These are phyloP conservation scores for Sebastes miniatus DNA, from an alignment of 2,797 vertebrate genomes.

Conservation along the genomic window DNA sequence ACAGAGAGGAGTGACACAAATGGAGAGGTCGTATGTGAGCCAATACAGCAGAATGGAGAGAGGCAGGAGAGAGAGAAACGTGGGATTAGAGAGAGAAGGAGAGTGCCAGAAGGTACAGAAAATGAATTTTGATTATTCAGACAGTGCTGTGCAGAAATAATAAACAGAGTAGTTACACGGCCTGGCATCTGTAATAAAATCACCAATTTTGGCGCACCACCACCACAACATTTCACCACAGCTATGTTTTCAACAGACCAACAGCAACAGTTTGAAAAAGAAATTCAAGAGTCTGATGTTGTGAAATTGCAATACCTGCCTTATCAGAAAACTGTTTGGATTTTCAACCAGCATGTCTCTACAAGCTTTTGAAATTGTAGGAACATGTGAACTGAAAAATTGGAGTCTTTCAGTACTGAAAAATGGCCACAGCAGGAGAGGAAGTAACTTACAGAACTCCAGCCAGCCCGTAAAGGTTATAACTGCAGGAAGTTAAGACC, in stretches of 20 bases:
- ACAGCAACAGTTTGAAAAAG: not conserved
- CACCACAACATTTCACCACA: not conserved
- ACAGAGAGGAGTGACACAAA: constrained; percentile 37
- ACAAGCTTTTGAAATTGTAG: constrained; percentile 1
- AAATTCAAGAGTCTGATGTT: not conserved
- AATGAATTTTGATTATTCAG: constrained; percentile 40
- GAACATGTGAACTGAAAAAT: not conserved
- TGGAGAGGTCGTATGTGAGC: constrained; percentile 21
- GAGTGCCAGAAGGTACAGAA: constrained; percentile 27
- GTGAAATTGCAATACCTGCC: not conserved
- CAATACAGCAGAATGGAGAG: constrained; percentile 6
- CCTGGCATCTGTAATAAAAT: constrained; percentile 20
- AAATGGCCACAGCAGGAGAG: constrained; percentile 8
- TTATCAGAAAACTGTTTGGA: constrained; percentile 12
- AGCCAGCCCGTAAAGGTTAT: constrained; percentile 22
- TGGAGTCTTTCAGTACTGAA: not conserved
- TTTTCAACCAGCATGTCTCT: not conserved
- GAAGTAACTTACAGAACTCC: constrained; percentile 5
- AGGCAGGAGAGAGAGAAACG: constrained; percentile 6
- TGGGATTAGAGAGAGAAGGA: constrained; percentile 19
- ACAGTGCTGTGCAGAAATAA: constrained; percentile 24
- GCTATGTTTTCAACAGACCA: not conserved
- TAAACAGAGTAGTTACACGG: constrained; percentile 27
- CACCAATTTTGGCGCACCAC: not conserved
- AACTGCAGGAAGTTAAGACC: constrained; percentile 18